Evolutionary conservation across 2,888 invertebrate genomes (phyloP), one percentile per base, ranked within the genome.

Genomic region (Andrena bicolor): DNA sequence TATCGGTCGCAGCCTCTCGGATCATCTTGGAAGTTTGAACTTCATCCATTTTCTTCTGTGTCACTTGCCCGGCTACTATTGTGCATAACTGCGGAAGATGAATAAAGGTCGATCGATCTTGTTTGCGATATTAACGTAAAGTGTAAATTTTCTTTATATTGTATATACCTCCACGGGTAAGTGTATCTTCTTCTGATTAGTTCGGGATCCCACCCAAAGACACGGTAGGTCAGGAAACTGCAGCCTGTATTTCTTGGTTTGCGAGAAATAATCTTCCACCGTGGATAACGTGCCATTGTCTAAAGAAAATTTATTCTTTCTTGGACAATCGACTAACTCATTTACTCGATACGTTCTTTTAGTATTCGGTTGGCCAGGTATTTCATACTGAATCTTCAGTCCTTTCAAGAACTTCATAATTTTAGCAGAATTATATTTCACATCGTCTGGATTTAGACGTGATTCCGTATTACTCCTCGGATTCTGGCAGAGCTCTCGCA

Each of bases 11-110:
- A 0, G 99, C 97, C 56, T 95, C 95, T 92, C 94, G 96, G 71
- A 99, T 98, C 98, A 99, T 98, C 0, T 95, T 96, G 0, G 97
- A 95, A 0, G 99, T 97, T 94, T 99, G 99, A 41, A 93, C 94
- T 41, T 98, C 97, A 6, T 96, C 97, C 91, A 99, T 95, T 93
- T 98, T 98, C 90, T 96, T 96, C 72, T 97, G 96, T 0, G 89
- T 5, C 94, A 96, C 95, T 93, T 99, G 99, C 0, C 98, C 98
- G 53, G 95, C 95, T 0, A 96, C 95, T 26, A 99, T 96, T 8
- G 95, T 83, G 58, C 93, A 92, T 2, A 93, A 82, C 91, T 92
- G 56, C 48, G 70, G 71, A 72, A 56, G 56, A 66, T 23, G 13
- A 48, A 53, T 51, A 35, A 35, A 48, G 10, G 10, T 1, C 32